Evolutionary conservation across 2,797 vertebrate species (phyloP).

Genomic region (Anguilla marmorata): DNA sequence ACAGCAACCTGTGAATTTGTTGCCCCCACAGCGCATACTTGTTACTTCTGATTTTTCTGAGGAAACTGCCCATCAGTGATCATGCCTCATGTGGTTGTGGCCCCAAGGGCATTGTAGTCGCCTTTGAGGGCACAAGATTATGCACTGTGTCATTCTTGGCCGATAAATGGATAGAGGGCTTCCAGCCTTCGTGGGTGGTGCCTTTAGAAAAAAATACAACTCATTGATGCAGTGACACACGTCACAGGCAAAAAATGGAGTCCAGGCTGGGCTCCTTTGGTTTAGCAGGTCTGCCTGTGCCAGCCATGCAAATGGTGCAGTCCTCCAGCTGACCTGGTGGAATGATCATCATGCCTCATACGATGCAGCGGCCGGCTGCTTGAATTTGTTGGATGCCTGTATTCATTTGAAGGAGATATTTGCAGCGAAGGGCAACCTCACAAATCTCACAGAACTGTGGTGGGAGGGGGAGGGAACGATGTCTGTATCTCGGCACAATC

Average conservation of each 20-base stretch:
- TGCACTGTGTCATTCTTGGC: neutral
- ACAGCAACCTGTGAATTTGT: neutral
- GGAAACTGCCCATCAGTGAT: slow-evolving; percentile 1
- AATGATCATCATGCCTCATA: neutral
- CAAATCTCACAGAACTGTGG: no score
- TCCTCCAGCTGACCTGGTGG: neutral
- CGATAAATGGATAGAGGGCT: neutral
- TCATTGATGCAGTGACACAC: neutral
- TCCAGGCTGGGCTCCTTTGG: neutral
- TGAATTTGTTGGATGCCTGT: neutral
- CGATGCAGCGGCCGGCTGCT: neutral
- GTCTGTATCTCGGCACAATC: no score
- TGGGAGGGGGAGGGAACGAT: no score
- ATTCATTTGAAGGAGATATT: no score
- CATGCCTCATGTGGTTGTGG: neutral
- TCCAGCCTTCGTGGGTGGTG: neutral
- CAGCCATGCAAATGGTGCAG: neutral
- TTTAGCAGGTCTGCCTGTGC: neutral
- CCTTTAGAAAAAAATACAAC: neutral
- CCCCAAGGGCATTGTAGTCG: neutral
- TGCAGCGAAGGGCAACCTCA: no score
- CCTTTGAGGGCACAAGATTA: neutral
- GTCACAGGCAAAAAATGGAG: neutral
- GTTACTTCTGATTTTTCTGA: neutral
- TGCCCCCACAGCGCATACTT: neutral